Evolutionary conservation across 2,888 invertebrate species (phyloP).

Genomic region (Pedicia rivosa): DNA sequence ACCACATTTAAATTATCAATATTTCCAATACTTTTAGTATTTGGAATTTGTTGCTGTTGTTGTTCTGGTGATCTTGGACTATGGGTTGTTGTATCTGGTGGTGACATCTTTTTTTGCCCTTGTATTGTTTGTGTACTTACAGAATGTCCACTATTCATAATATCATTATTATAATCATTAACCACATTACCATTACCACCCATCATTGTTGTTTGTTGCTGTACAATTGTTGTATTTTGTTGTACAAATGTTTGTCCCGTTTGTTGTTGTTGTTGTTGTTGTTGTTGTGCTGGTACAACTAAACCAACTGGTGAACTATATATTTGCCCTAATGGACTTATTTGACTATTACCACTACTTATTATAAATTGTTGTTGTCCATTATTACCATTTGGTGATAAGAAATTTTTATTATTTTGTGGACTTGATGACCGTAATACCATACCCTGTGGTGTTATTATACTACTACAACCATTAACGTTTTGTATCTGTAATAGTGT

Average conservation of each 20-base stretch:
- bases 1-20: slow-evolving; percentile 23
- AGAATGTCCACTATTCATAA: slow-evolving; percentile 37
- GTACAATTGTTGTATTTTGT: slow-evolving; percentile 72
- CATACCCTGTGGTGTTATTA: slow-evolving; percentile 55
- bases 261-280: slow-evolving; percentile 32
- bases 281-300: slow-evolving; percentile 25
- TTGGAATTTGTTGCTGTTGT: too few relatives aligned
- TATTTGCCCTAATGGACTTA: slow-evolving; percentile 49
- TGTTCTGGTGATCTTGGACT: slow-evolving; percentile 51
- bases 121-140: slow-evolving; percentile 46
- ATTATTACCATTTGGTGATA: slow-evolving; percentile 44
- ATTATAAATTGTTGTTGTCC: slow-evolving; percentile 53
- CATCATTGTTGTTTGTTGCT: slow-evolving; percentile 64
- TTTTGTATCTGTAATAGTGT: slow-evolving; percentile 64
- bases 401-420: slow-evolving; percentile 55
- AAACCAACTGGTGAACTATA: slow-evolving; percentile 30
- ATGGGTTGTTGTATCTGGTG: slow-evolving; percentile 74
- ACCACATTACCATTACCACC: slow-evolving; percentile 23
- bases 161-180: background rate
- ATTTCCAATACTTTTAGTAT: slow-evolving; percentile 29
- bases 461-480: slow-evolving; percentile 47
- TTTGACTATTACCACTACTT: slow-evolving; percentile 51
- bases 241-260: slow-evolving; percentile 56
- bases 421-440: slow-evolving; percentile 61
- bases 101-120: slow-evolving; percentile 36